Conservation (phyloP, 2,113 vertebrate genomes). For the Nipponia nippon region DNA sequence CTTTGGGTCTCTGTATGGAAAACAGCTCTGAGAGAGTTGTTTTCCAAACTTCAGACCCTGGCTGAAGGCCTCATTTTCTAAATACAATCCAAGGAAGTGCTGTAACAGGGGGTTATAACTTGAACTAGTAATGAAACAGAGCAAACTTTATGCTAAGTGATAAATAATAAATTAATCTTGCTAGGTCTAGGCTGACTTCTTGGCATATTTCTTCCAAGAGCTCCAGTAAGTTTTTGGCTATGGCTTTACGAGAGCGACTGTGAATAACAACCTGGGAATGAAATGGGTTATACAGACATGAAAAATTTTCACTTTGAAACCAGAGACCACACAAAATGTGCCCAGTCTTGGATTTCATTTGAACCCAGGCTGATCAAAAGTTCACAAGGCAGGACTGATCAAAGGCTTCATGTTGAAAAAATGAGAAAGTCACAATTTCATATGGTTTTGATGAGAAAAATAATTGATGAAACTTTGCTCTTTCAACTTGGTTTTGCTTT, state of each 20-base stretch:
- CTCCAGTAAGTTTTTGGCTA: neutral
- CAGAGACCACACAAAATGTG: neutral
- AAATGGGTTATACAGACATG: neutral
- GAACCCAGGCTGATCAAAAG: neutral
- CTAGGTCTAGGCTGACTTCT: neutral
- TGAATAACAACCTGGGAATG: neutral
- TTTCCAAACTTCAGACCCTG: neutral
- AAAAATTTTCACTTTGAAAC: neutral
- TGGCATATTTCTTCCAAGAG: neutral
- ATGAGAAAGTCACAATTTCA: conserved; percentile 10
- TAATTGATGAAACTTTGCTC: conserved; percentile 2
- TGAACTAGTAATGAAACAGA: neutral
- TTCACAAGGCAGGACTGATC: conserved; percentile 1
- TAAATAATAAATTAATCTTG: neutral
- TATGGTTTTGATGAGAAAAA: conserved; percentile 43
- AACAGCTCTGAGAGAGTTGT: neutral
- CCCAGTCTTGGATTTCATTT: neutral
- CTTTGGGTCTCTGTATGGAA: neutral
- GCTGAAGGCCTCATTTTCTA: neutral
- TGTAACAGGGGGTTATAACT: neutral
- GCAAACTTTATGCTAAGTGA: neutral
- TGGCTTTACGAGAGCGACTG: neutral
- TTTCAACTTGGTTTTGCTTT: conserved; percentile 42
- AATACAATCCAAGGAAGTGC: neutral
- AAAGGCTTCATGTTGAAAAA: neutral